phyloP scores from a whole-genome alignment of 2,888 invertebrate genomes.

The Daptonema setosum region DNA sequence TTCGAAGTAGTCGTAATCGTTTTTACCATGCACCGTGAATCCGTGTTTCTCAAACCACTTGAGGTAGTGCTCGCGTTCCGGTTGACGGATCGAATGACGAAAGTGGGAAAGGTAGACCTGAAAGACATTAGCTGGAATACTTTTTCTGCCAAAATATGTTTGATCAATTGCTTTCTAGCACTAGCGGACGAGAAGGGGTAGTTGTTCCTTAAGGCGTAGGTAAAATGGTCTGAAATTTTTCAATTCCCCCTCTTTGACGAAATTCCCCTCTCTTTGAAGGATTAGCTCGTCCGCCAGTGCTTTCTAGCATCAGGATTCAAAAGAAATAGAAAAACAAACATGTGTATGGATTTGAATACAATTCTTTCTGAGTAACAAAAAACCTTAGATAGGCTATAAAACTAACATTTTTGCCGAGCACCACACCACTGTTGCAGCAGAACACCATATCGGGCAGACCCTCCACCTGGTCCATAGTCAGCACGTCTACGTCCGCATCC shows the following conservation, averaged over 20 bases:
- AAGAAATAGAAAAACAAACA: too few species aligned
- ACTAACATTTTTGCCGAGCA: slow-evolving; percentile 17
- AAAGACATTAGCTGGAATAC: too few species aligned
- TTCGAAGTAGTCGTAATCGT: slow-evolving; percentile 12
- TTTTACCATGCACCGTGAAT: slow-evolving; percentile 9
- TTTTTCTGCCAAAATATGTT: too few species aligned
- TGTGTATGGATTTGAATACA: neutral
- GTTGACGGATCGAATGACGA: slow-evolving; percentile 21
- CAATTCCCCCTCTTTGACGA: too few species aligned
- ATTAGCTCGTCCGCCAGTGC: too few species aligned
- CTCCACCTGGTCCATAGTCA: slow-evolving; percentile 19
- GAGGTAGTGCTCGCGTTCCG: slow-evolving; percentile 22
- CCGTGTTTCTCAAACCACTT: slow-evolving; percentile 22
- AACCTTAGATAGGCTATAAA: neutral
- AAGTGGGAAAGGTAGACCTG: slow-evolving; percentile 20
- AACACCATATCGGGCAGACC: slow-evolving; percentile 27
- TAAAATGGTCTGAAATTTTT: too few species aligned
- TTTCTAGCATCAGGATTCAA: too few species aligned
- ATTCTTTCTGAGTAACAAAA: neutral
- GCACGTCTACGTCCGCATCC: slow-evolving; percentile 19
- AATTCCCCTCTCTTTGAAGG: too few species aligned
- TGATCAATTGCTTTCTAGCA: too few species aligned
- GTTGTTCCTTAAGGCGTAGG: too few species aligned
- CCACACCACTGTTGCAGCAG: slow-evolving; percentile 25
- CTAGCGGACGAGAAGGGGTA: too few species aligned